phyloP scores from a whole-genome alignment of 1,140 invertebrate species.

The Drosophila biarmipes region DNA sequence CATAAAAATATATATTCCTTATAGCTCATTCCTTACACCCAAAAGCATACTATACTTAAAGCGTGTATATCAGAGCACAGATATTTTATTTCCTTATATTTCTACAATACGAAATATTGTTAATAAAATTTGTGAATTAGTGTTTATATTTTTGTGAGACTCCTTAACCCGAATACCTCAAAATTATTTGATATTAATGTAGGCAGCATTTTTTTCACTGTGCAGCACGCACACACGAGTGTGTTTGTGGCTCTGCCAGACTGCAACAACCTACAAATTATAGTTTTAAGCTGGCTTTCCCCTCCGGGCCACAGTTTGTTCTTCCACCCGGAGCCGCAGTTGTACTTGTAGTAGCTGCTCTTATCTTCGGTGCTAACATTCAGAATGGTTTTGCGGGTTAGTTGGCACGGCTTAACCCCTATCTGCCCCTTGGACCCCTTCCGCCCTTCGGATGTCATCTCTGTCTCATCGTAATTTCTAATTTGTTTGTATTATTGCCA shows the following conservation, averaged over 20 bases:
- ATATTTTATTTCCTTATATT: too few species aligned
- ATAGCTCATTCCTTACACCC: too few species aligned
- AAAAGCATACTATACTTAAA: too few species aligned
- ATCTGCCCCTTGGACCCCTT: background rate
- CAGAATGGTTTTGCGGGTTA: conserved; percentile 52
- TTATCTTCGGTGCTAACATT: conserved; percentile 70
- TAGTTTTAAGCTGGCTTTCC: conserved; percentile 67
- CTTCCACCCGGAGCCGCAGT: background rate
- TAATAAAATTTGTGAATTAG: background rate
- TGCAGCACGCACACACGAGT: conserved; percentile 11
- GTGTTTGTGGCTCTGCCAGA: conserved; percentile 25
- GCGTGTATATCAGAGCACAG: too few species aligned
- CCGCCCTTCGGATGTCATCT: conserved; percentile 7
- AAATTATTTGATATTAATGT: background rate
- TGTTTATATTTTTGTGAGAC: background rate
- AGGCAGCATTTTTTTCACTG: background rate
- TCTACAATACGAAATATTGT: too few species aligned
- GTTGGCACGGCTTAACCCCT: conserved; percentile 20
- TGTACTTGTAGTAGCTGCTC: conserved; percentile 33
- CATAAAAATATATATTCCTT: too few species aligned
- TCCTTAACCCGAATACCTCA: too few species aligned
- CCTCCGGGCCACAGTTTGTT: conserved; percentile 11
- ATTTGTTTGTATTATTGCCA: conserved; percentile 70
- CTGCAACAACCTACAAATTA: conserved; percentile 69
- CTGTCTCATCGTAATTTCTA: conserved; percentile 57